Conservation (phyloP, 2,888 invertebrate species). For the Nemapogon koenigi region DNA sequence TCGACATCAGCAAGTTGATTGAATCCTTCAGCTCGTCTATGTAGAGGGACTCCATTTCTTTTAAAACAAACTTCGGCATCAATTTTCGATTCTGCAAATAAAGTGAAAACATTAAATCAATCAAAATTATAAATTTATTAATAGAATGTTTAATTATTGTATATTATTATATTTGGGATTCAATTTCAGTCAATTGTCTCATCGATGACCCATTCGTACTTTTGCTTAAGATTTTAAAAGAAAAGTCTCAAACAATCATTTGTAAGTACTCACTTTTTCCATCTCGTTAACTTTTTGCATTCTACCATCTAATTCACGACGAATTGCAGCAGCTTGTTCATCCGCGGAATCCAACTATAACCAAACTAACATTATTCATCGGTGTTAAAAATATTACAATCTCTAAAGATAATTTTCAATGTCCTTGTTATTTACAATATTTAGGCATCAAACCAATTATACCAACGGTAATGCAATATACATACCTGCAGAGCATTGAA, state of each 20-base stretch:
- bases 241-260: not conserved
- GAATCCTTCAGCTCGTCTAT: slow-evolving; percentile 98
- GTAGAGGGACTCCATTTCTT: slow-evolving; percentile 99
- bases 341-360: slow-evolving; percentile 96
- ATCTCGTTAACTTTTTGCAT: slow-evolving; percentile 97
- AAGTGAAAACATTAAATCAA: not conserved
- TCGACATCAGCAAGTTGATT: slow-evolving; percentile 97
- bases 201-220: too few relatives aligned
- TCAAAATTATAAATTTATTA: not conserved
- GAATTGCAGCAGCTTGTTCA: slow-evolving; percentile 98
- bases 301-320: slow-evolving; percentile 97
- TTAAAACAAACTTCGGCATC: slow-evolving; percentile 99
- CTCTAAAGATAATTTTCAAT: too few relatives aligned
- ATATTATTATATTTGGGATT: too few relatives aligned
- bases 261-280: slow-evolving; percentile 77
- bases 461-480: too few relatives aligned
- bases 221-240: not conserved
- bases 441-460: too few relatives aligned
- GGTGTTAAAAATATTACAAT: too few relatives aligned
- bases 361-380: too few relatives aligned
- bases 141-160: slow-evolving; percentile 1
- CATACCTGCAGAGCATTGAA: slow-evolving; percentile 96
- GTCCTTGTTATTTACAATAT: too few relatives aligned
- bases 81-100: slow-evolving; percentile 84
- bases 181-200: too few relatives aligned